These are phyloP conservation scores for Sminthurides aquaticus DNA, from an alignment of 2,888 invertebrate genomes.

Conservation along the genomic window DNA sequence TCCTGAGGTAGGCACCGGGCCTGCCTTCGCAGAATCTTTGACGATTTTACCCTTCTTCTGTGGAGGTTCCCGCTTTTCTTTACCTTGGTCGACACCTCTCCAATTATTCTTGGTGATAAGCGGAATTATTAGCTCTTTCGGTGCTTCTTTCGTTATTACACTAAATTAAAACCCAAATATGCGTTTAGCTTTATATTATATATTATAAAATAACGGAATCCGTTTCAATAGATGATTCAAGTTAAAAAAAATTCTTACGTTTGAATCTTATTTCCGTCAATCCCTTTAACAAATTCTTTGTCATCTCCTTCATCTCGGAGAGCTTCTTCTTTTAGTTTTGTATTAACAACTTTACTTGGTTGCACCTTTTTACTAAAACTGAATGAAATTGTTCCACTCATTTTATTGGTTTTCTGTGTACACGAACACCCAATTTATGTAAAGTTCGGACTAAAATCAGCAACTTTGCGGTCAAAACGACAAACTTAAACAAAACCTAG, in stretches of 20 bases:
- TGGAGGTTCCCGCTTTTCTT: neutral
- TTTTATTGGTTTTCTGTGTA: no score
- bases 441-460: no score
- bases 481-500: no score
- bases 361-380: conserved; percentile 17
- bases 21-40: neutral
- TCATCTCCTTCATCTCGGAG: conserved; percentile 35
- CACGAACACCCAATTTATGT: no score
- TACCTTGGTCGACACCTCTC: conserved; percentile 36
- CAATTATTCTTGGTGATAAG: conserved; percentile 48
- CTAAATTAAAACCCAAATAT: neutral
- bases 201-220: no score
- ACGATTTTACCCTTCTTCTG: neutral
- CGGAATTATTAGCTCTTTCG: conserved; percentile 47
- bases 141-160: conserved; percentile 27
- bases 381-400: conserved; percentile 21
- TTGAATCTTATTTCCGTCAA: conserved; percentile 36
- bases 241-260: conserved; percentile 33
- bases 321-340: conserved; percentile 31
- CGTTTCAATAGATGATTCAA: no score
- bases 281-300: conserved; percentile 37
- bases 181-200: no score
- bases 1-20: conserved; percentile 32
- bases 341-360: conserved; percentile 17
- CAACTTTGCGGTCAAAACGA: no score